Evolutionary conservation across 2,888 invertebrate species (phyloP).

Genomic region (Mimumesa dahlbomi): DNA sequence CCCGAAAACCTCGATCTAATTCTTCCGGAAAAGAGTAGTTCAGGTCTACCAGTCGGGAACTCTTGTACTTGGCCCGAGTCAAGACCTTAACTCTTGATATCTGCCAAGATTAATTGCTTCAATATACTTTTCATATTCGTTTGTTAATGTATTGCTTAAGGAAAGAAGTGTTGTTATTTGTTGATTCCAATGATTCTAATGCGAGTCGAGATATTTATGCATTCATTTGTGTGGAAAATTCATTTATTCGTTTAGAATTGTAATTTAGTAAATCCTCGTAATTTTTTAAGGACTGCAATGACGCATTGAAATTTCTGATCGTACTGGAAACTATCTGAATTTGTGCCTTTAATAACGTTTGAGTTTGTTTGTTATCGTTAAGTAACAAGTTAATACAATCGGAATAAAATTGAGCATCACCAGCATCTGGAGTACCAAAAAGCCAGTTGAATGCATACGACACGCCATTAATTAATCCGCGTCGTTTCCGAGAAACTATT

Average conservation of each 20-base stretch:
- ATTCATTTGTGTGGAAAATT: background rate
- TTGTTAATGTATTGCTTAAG: background rate
- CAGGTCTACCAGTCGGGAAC: no score
- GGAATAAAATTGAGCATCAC: constrained; percentile 13
- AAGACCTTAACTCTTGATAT: no score
- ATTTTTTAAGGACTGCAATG: background rate
- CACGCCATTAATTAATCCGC: constrained; percentile 10
- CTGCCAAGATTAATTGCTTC: background rate
- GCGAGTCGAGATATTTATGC: background rate
- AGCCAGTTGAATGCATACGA: constrained; percentile 10
- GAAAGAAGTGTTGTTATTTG: background rate
- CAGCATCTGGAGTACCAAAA: constrained; percentile 12
- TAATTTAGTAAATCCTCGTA: background rate
- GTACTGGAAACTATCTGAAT: constrained; percentile 24
- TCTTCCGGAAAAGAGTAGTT: no score
- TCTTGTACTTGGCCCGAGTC: no score
- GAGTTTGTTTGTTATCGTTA: constrained; percentile 11
- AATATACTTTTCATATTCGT: constrained; percentile 10
- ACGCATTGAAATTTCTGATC: constrained; percentile 15
- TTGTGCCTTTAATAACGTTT: constrained; percentile 16
- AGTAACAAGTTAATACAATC: constrained; percentile 8
- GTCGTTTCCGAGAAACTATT: background rate
- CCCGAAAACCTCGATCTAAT: no score
- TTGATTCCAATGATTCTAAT: background rate
- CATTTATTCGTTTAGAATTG: background rate